Percentiles rank a stretch among this genome's conserved stretches.
Conservation (phyloP, 2,888 invertebrate species). For the Brenthis ino region DNA sequence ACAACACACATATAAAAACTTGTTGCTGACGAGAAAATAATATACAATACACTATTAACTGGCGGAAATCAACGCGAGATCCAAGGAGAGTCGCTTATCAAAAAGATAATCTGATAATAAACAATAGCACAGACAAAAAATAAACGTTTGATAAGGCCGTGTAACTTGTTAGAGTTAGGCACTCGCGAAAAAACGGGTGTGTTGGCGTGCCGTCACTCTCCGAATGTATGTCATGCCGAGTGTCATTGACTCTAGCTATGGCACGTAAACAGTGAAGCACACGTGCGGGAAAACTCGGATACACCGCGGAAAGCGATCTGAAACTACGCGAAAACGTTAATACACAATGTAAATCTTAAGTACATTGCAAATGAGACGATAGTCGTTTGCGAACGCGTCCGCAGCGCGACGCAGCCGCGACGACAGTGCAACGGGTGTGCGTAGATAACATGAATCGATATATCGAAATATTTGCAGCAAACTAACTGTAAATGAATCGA, state of each 20-base stretch:
- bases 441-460: slow-evolving; percentile 43
- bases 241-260: slow-evolving; percentile 71
- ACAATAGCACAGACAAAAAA: slow-evolving; percentile 36
- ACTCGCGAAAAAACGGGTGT: slow-evolving; percentile 64
- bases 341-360: slow-evolving; percentile 29
- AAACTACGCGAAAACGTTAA: slow-evolving; percentile 10
- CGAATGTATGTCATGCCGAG: slow-evolving; percentile 79
- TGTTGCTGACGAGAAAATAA: slow-evolving; percentile 36
- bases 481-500: slow-evolving; percentile 37
- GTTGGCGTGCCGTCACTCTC: slow-evolving; percentile 66
- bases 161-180: slow-evolving; percentile 31
- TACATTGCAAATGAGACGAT: slow-evolving; percentile 21
- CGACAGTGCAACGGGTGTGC: slow-evolving; percentile 42
- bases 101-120: slow-evolving; percentile 32
- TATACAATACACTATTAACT: slow-evolving; percentile 35
- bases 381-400: slow-evolving; percentile 37
- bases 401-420: slow-evolving; percentile 43
- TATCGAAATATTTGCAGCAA: slow-evolving; percentile 45
- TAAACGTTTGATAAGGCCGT: slow-evolving; percentile 48
- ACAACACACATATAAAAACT: slow-evolving; percentile 40
- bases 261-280: slow-evolving; percentile 72
- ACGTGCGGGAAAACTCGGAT: slow-evolving; percentile 64
- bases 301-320: slow-evolving; percentile 47
- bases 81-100: slow-evolving; percentile 30
- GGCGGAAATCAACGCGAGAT: slow-evolving; percentile 26